Evolutionary conservation across 1,140 invertebrate genomes (phyloP), one percentile per base, ranked within the genome.

Genomic region (Drosophila kurseongensis): DNA sequence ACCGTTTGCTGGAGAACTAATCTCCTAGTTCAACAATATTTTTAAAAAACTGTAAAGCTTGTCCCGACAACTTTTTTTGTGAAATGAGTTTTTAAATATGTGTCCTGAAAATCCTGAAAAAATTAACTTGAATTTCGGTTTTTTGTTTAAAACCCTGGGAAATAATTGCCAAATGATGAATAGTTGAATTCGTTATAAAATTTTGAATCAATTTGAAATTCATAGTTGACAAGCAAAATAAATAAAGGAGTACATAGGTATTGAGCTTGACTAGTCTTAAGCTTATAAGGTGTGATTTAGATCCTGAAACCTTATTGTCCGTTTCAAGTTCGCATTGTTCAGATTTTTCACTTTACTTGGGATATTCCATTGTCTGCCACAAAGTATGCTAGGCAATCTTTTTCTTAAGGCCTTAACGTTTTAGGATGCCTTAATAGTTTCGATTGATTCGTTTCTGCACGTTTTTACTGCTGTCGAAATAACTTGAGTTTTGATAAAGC

Each of bases 251-350:
- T 27, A 18, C 41, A 42, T 42, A 2, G 18, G 18, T 18, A 42
- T 12, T 8, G 36, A 48, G 58, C 42, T 44, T 1, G 5, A 7
- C 10, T 51, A 44, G 32, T 40, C 38, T 69, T 62, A 50, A 71
- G 23, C 67, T 51, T 54, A 52, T 73, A 27, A 74, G 62, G 71
- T 62, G 66, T 47, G 32, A 56, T 52, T 51, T 12, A 27, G 18
- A 57, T 9, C 50, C 36, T 41, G 27, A 52, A 16, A 29, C 27
- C 35, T 36, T 27, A 16, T n/a, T 50, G 32, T 35, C 7, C 29
- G 32, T 66, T 66, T 66, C 59, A 66, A 62, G 62, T 62, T 59
- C 42, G 42, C 42, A 59, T 48, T 66, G 32, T 29, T 6, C 4
- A 13, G 14, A 36, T 1, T 29, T 41, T 9, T 32, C 5, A 32